These are phyloP conservation scores for Procapra przewalskii DNA, from an alignment of 2,113 vertebrate species.

Conservation along the genomic window DNA sequence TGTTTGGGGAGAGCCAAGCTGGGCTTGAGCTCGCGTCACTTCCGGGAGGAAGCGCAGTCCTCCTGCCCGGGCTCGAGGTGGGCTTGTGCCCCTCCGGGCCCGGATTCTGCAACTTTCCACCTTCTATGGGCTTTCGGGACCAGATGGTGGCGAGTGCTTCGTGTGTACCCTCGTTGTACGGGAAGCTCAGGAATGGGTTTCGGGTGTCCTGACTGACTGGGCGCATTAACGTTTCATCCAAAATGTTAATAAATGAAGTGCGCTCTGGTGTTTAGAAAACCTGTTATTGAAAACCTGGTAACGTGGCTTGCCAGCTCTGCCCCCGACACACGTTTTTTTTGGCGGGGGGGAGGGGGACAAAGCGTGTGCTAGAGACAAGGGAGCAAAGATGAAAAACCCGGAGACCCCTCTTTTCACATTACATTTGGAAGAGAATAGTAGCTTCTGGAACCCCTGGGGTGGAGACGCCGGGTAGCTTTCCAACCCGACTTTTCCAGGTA, in stretches of 20 bases:
- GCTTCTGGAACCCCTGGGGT: not conserved
- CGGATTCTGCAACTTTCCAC: not conserved
- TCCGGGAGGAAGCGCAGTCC: conserved; percentile 57
- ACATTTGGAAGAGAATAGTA: not conserved
- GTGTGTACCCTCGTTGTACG: not conserved
- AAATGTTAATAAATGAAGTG: not conserved
- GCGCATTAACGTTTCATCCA: not conserved
- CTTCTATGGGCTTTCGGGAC: not conserved
- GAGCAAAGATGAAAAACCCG: not conserved
- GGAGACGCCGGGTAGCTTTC: not conserved
- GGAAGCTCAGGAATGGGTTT: not conserved
- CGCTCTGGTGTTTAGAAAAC: not conserved
- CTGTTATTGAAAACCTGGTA: conserved; percentile 7
- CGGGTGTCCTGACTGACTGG: not conserved
- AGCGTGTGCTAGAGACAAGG: not conserved
- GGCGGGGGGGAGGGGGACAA: not conserved
- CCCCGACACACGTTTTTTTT: not conserved
- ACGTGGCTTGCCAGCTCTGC: not conserved
- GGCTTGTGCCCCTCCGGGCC: not conserved
- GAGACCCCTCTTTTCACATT: not conserved
- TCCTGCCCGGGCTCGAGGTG: fast-evolving
- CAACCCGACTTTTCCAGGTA: not conserved
- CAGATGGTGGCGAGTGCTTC: not conserved
- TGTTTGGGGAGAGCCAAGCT: conserved; percentile 71
- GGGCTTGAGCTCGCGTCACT: conserved; percentile 69